A percentile compares a stretch with the other conserved stretches of the same genome.
Conservation (phyloP, 2,888 invertebrate genomes). For the Merodon equestris region DNA sequence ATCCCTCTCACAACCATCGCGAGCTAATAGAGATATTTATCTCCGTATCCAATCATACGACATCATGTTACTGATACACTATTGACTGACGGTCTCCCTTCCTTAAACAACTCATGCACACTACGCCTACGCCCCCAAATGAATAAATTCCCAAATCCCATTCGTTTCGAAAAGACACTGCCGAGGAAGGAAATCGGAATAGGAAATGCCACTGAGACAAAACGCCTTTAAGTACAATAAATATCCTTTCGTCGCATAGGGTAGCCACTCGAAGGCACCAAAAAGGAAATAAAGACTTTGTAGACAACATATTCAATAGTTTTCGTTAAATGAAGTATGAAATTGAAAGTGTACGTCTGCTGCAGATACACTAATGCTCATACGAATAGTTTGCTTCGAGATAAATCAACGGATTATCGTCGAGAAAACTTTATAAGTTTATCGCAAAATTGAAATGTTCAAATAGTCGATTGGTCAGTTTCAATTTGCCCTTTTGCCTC, state of each 20-base stretch:
- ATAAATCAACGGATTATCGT: slow-evolving; percentile 51
- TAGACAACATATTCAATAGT: slow-evolving; percentile 32
- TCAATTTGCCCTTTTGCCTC: slow-evolving; percentile 8
- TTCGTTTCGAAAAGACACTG: slow-evolving; percentile 9
- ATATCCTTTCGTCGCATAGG: slow-evolving; percentile 21
- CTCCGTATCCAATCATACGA: no score
- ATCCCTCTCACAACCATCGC: no score
- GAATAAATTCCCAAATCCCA: slow-evolving; percentile 45
- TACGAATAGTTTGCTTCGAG: background rate
- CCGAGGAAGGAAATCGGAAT: slow-evolving; percentile 43
- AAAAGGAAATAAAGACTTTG: slow-evolving; percentile 15
- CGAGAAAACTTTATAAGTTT: slow-evolving; percentile 4
- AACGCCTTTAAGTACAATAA: slow-evolving; percentile 63
- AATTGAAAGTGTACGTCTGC: slow-evolving; percentile 55
- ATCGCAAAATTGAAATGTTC: slow-evolving; percentile 21
- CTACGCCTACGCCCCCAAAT: slow-evolving; percentile 48
- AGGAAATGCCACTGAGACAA: slow-evolving; percentile 46
- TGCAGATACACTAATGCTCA: slow-evolving; percentile 30
- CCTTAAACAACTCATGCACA: background rate
- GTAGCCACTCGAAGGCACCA: slow-evolving; percentile 9
- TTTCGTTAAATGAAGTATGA: slow-evolving; percentile 66
- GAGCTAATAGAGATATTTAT: no score
- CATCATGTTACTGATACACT: no score
- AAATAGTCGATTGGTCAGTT: slow-evolving; percentile 27
- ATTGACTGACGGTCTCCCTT: background rate